These are phyloP conservation scores for Caretta caretta DNA, from an alignment of 2,113 vertebrate species.

Conservation along the genomic window DNA sequence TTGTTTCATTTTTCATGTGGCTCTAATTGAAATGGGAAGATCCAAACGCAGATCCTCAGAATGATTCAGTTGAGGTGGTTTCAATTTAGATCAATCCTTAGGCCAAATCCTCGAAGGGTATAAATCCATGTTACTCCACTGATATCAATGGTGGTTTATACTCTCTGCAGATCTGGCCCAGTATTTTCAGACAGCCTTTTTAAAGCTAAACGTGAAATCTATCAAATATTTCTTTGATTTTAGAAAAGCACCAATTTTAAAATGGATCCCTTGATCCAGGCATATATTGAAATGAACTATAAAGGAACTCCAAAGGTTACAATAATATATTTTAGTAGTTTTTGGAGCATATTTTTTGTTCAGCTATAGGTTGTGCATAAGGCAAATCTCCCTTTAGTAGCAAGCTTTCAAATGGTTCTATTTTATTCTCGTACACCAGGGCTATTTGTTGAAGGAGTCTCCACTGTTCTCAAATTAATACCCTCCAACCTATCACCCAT, in stretches of 20 bases:
- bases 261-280: background rate
- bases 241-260: background rate
- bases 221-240: background rate
- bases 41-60: background rate
- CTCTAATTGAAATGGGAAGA: background rate
- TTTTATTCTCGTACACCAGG: background rate
- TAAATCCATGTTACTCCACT: background rate
- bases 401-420: background rate
- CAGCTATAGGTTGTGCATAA: background rate
- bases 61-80: background rate
- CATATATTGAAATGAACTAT: background rate
- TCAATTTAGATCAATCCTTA: background rate
- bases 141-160: background rate
- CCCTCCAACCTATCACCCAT: constrained; percentile 1
- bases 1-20: background rate
- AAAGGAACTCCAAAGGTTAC: background rate
- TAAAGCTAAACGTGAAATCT: background rate
- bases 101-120: background rate
- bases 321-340: background rate
- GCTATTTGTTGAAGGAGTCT: constrained; percentile 39
- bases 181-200: background rate
- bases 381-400: background rate
- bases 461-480: constrained; percentile 4
- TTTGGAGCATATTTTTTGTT: background rate
- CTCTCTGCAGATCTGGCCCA: background rate